A percentile compares a stretch with the other conserved stretches of the same genome.
Evolutionary conservation across 2,888 invertebrate genomes (phyloP).

Genomic region (Aporophyla lueneburgensis): DNA sequence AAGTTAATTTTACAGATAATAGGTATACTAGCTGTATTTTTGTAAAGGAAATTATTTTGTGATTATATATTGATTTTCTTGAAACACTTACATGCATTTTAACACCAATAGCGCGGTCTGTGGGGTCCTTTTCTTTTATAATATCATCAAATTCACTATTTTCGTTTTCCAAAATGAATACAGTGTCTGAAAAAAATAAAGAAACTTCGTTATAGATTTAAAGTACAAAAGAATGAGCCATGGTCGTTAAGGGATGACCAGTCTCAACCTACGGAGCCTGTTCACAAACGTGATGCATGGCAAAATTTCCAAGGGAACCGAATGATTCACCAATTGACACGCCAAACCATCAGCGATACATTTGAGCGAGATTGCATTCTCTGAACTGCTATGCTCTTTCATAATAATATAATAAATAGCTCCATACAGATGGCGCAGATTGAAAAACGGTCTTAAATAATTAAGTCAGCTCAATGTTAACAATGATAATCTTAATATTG

Average conservation of each 20-base stretch:
- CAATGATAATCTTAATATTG: not conserved
- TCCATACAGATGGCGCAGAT: not conserved
- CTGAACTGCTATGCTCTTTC: not conserved
- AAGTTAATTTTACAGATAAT: not conserved
- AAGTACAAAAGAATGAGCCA: not conserved
- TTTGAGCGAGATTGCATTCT: not conserved
- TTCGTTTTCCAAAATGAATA: constrained; percentile 47
- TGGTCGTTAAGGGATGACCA: not conserved
- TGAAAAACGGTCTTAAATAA: not conserved
- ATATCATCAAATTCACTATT: constrained; percentile 65
- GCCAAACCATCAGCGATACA: not conserved
- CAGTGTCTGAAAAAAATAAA: constrained; percentile 64
- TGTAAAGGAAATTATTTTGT: not conserved
- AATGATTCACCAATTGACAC: not conserved
- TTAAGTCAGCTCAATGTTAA: not conserved
- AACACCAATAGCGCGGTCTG: constrained; percentile 85
- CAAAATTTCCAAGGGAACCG: not conserved
- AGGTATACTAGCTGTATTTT: not conserved
- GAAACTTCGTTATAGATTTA: not conserved
- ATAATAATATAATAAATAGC: not conserved
- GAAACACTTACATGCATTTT: constrained; percentile 82
- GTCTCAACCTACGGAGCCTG: not conserved
- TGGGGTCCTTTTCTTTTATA: constrained; percentile 87
- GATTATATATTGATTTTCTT: not conserved
- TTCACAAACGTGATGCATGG: not conserved